Percentiles rank a stretch among this genome's conserved stretches.
Evolutionary conservation across 2,888 invertebrate species (phyloP).

Genomic region (Aspidiotus destructor): DNA sequence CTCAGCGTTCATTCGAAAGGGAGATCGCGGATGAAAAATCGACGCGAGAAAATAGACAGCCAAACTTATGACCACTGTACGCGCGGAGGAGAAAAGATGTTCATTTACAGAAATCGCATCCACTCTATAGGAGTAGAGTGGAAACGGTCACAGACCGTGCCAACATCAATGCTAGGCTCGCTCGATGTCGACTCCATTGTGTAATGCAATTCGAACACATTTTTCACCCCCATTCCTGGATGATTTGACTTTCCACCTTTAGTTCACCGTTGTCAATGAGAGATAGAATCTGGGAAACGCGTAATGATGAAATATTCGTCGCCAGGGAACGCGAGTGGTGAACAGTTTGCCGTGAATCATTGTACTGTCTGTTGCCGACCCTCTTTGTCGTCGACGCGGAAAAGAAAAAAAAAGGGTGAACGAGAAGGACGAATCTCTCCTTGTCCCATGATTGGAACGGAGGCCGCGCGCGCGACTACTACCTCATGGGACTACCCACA

Average conservation of each 20-base stretch:
- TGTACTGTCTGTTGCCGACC: slow-evolving; percentile 37
- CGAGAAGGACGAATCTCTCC: slow-evolving; percentile 12
- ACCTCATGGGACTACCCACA: slow-evolving; percentile 34
- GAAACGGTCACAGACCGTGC: no score
- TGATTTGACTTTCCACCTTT: slow-evolving; percentile 22
- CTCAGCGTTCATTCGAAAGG: no score
- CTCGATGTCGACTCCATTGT: no score
- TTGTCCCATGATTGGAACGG: slow-evolving; percentile 19
- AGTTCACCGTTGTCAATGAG: slow-evolving; percentile 28
- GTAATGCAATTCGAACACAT: slow-evolving; percentile 5
- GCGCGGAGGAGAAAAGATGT: no score
- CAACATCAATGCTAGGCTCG: no score
- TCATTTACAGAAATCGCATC: no score
- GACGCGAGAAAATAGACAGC: no score
- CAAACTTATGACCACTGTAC: no score
- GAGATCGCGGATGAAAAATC: no score
- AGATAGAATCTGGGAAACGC: slow-evolving; percentile 25
- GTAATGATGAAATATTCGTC: slow-evolving; percentile 48
- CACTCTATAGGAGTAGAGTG: no score
- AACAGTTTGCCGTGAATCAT: slow-evolving; percentile 44
- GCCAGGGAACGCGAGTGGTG: slow-evolving; percentile 41
- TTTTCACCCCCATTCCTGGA: slow-evolving; percentile 1
- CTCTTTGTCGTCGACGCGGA: slow-evolving; percentile 14
- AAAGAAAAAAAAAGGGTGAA: neutral
- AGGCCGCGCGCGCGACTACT: slow-evolving; percentile 28